Evolutionary conservation across 2,797 vertebrate species (phyloP), one percentile per base, ranked within the genome.

Genomic region (Dallia pectoralis): DNA sequence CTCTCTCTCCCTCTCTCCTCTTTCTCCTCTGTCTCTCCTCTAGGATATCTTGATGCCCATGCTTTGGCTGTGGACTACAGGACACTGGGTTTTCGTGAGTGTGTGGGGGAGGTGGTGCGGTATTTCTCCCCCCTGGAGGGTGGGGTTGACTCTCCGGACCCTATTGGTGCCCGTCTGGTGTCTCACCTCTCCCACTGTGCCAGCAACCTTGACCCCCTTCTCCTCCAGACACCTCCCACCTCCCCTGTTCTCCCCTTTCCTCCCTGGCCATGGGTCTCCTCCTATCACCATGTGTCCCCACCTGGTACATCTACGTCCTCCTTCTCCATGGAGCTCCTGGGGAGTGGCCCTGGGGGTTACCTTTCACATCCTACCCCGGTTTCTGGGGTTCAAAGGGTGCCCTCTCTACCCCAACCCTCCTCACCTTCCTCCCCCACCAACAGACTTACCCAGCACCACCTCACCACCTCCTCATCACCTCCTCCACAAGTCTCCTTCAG

Each of bases 181-280:
- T 97, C 96, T 67, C 96, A 98, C 85, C 94, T 98, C 56, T 96
- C 95, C 77, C 96, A 95, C 74, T 97, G 95, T 0, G 95, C 95
- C 15, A 96, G 95, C 0, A 95, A 98, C 88, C 93, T 97, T 79
- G 96, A 97, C 83, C 95, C 96, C 64, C 91, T 92, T 0, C 90
- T 95, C 2, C 76, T 93, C 0, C 93, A 94, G 83, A 82, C 93
- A 0, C 44, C 93, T 0, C 86, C 94, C 0, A 82, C 93, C 44
- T 66, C 94, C 0, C 74, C 92, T 1, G 72, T 93, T 61, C 81
- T 96, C 84, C 92, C 93, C 74, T 91, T 96, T 71, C 90, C 94
- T 49, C 90, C 91, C 0, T 98, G 96, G 96, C 93, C 94, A 0
- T 96, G 95, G 95, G 91, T 93, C 4, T 94, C 95, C 73, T 95